Evolutionary conservation across 2,888 invertebrate species (phyloP).

Genomic region (Mesorhabditis sp.): DNA sequence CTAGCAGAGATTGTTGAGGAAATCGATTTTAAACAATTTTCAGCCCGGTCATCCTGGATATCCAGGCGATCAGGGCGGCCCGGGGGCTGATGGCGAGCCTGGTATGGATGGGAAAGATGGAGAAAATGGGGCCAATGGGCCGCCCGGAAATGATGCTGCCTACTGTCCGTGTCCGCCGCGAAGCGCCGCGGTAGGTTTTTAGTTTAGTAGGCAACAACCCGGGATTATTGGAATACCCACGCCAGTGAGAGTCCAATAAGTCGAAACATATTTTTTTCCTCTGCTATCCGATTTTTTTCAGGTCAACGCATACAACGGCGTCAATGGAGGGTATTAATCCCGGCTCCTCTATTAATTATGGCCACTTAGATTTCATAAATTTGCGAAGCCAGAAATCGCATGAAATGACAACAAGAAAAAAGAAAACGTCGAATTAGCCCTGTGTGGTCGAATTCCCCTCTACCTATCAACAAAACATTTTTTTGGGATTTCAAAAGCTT

Average conservation of each 20-base stretch:
- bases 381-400: no score
- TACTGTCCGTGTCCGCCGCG: neutral
- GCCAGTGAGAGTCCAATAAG: no score
- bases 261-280: neutral
- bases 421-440: no score
- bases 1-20: no score
- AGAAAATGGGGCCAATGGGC: neutral
- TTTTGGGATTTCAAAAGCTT: no score
- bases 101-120: constrained; percentile 5
- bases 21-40: neutral
- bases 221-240: no score
- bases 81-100: neutral
- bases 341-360: neutral
- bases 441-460: no score
- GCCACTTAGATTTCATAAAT: no score
- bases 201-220: no score
- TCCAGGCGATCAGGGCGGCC: neutral
- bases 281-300: neutral
- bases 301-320: constrained; percentile 1
- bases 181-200: neutral
- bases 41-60: neutral
- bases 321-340: neutral
- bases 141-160: constrained; percentile 3
- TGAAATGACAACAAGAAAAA: no score
- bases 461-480: no score